Base-by-base conservation (phyloP, 1,140 invertebrate genomes). In the Pentalonia nigronervosa region DNA sequence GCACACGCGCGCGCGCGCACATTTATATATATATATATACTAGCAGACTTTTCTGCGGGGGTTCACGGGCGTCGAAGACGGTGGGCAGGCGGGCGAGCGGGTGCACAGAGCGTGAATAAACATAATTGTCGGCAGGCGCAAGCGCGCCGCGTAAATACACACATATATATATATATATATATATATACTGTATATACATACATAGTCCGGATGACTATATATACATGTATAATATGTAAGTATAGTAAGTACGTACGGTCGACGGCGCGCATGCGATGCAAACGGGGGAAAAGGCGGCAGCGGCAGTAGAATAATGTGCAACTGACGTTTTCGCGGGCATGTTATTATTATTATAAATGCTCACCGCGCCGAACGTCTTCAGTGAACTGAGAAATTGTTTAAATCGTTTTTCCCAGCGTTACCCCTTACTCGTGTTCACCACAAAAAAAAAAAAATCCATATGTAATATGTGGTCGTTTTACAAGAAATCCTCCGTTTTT, bases 71-170 rank as follows among this genome's bases (percentile, higher is more conserved):
- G 76, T 53, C 45, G 76, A 25, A 36, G 4, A 30, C 4, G 60
- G 41, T 23, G 67, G 90, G 53, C 9, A 45, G 11, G 23, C 7
- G 45, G 67, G 90, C 41, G 83, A 41, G 76, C n/a, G 76, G 76
- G 47, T 11, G 91, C 67, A 50, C 48, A n/a, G 91, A 84, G 91
- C 91, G 91, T 93, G 91, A 93, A 93, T 93, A 93, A 86, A 86
- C 81, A 93, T 93, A 93, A 93, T 93, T 93, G 91, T 41, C 76
- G 76, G 47, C 30, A 30, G 76, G 91, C 91, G 91, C 91, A 92
- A 36, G 91, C 91, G 91, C 76, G 41, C 20, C n/a, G 14, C 67
- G 48, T 88, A 56, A 53, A 56, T 53, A 89, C 86, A 87, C n/a
- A 25, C 9, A 23, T 30, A 83, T 41, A 20, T 8, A 45, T 11